These are phyloP conservation scores for Papilio polytes DNA, from an alignment of 1,140 invertebrate species.

Conservation along the genomic window DNA sequence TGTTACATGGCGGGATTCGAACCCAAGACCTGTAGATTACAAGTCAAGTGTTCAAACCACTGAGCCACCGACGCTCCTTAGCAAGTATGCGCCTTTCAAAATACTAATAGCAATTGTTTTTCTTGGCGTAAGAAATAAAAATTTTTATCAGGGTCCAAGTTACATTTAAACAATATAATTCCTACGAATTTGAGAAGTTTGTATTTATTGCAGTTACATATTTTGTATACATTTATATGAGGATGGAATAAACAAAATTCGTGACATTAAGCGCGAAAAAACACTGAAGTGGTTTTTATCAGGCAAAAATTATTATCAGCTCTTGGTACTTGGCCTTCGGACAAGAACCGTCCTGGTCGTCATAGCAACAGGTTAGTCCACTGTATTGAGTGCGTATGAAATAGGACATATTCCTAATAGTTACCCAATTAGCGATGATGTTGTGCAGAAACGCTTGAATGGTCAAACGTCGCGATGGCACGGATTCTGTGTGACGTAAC, in stretches of 20 bases:
- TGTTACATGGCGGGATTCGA: too few relatives aligned
- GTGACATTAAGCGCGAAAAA: not conserved
- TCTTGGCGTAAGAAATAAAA: not conserved
- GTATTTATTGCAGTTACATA: not conserved
- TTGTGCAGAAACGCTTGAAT: slow-evolving; percentile 32
- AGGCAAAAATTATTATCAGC: not conserved
- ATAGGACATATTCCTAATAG: slow-evolving; percentile 29
- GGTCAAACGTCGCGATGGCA: slow-evolving; percentile 43
- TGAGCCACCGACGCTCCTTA: too few relatives aligned
- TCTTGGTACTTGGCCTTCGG: not conserved
- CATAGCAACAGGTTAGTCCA: not conserved
- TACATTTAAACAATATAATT: not conserved
- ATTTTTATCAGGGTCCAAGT: not conserved
- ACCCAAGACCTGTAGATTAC: too few relatives aligned
- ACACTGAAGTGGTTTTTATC: not conserved
- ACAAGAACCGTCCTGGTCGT: not conserved
- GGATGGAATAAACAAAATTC: not conserved
- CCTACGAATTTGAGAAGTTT: not conserved
- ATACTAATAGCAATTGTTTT: not conserved
- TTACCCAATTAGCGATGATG: slow-evolving; percentile 36
- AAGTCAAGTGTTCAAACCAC: too few relatives aligned
- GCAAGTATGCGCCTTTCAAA: not conserved
- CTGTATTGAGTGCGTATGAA: not conserved
- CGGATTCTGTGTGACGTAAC: slow-evolving; percentile 45
- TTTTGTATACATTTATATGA: too few relatives aligned